Percentiles rank a stretch among this genome's conserved stretches.
These are phyloP conservation scores for Matsumurasca onukii DNA, from an alignment of 1,140 invertebrate species.

Conservation along the genomic window DNA sequence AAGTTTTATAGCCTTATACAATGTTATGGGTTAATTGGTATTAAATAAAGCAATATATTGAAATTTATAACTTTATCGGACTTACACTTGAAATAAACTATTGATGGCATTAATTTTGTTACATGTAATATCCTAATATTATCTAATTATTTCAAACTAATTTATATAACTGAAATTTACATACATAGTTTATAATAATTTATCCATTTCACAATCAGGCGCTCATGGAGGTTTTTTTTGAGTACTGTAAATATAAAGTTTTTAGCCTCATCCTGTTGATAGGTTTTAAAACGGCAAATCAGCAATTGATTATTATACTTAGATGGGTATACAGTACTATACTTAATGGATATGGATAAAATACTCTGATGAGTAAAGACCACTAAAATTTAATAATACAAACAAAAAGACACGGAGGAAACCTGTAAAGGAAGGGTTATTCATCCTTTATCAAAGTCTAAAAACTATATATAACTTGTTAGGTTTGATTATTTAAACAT, in stretches of 20 bases:
- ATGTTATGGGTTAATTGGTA: background rate
- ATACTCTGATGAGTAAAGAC: no score
- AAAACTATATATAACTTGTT: background rate
- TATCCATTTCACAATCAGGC: no score
- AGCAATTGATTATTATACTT: no score
- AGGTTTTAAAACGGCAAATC: no score
- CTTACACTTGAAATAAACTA: background rate
- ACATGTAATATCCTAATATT: background rate
- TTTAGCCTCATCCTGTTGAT: no score
- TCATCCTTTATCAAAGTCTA: conserved; percentile 1
- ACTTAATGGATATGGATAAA: no score
- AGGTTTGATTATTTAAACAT: background rate
- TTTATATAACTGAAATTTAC: background rate
- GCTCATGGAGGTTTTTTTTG: no score
- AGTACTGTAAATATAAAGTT: no score
- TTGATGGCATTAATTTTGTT: background rate
- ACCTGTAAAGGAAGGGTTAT: background rate
- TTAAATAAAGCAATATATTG: background rate
- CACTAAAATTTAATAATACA: no score
- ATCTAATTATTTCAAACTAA: background rate
- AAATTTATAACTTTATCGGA: background rate
- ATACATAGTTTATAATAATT: no score
- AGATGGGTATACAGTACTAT: no score
- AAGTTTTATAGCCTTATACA: background rate
- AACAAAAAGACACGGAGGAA: no score